Conservation (phyloP, 2,888 invertebrate species). For the Melanophora roralis region DNA sequence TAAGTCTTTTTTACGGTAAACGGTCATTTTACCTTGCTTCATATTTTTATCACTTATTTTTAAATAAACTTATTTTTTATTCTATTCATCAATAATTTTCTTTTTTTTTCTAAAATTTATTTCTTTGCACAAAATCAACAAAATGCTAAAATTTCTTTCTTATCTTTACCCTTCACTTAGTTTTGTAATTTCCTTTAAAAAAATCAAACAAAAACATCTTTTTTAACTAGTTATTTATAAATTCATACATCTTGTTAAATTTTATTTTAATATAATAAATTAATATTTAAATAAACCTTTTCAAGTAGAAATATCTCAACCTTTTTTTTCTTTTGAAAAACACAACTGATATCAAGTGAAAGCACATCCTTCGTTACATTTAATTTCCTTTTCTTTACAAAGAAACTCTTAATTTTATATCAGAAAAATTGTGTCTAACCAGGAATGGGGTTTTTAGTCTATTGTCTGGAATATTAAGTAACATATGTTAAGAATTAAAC, state of each 20-base stretch:
- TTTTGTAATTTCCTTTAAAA: slow-evolving; percentile 51
- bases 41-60: not conserved
- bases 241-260: not conserved
- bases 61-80: not conserved
- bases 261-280: not conserved
- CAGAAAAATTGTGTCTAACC: not conserved
- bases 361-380: slow-evolving; percentile 35
- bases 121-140: not conserved
- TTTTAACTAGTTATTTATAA: not conserved
- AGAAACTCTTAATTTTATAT: not conserved
- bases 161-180: slow-evolving; percentile 53
- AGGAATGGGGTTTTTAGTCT: not conserved
- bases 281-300: slow-evolving; percentile 1
- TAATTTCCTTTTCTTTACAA: slow-evolving; percentile 53
- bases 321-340: slow-evolving; percentile 11
- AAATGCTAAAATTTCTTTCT: not conserved
- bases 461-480: slow-evolving; percentile 27
- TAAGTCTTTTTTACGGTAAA: too few species aligned
- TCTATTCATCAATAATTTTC: not conserved
- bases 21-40: not conserved
- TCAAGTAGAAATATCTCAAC: slow-evolving; percentile 7
- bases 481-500: slow-evolving; percentile 43
- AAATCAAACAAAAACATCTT: not conserved
- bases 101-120: not conserved
- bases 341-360: slow-evolving; percentile 17